phyloP scores from a whole-genome alignment of 2,797 vertebrate genomes.

The Enoplosus armatus region DNA sequence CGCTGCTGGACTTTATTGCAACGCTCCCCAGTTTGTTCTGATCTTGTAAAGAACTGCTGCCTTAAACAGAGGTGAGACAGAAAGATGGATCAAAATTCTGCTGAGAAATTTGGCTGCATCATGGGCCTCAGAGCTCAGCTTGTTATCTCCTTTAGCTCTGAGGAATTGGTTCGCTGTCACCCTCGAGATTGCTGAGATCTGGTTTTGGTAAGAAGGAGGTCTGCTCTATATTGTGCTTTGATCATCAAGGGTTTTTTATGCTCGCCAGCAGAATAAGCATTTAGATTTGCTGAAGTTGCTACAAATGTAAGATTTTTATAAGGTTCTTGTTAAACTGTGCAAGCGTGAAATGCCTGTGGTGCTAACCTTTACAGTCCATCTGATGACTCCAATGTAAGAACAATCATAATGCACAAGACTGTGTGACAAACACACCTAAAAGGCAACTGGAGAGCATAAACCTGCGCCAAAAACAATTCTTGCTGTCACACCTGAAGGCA shows the following conservation, averaged over 20 bases:
- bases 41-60: slow-evolving; percentile 45
- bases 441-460: slow-evolving; percentile 5
- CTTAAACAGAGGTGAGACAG: slow-evolving; percentile 60
- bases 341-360: slow-evolving; percentile 40
- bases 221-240: slow-evolving; percentile 63
- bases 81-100: slow-evolving; percentile 55
- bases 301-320: slow-evolving; percentile 47
- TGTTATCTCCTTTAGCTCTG: slow-evolving; percentile 62
- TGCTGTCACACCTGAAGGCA: not conserved
- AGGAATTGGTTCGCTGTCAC: slow-evolving; percentile 60
- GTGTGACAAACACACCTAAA: slow-evolving; percentile 1
- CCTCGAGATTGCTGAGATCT: slow-evolving; percentile 69
- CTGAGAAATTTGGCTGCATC: slow-evolving; percentile 52
- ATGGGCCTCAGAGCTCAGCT: slow-evolving; percentile 52
- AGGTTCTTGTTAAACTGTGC: slow-evolving; percentile 46
- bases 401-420: not conserved
- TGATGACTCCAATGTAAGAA: slow-evolving; percentile 38
- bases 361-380: slow-evolving; percentile 40
- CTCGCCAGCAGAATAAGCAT: slow-evolving; percentile 53
- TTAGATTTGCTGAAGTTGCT: slow-evolving; percentile 63
- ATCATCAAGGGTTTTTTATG: slow-evolving; percentile 53
- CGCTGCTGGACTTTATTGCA: slow-evolving; percentile 28
- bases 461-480: not conserved
- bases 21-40: slow-evolving; percentile 37
- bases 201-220: slow-evolving; percentile 58